Evolutionary conservation across 2,113 vertebrate genomes (phyloP).

Genomic region (Nothobranchius kuhntae): DNA sequence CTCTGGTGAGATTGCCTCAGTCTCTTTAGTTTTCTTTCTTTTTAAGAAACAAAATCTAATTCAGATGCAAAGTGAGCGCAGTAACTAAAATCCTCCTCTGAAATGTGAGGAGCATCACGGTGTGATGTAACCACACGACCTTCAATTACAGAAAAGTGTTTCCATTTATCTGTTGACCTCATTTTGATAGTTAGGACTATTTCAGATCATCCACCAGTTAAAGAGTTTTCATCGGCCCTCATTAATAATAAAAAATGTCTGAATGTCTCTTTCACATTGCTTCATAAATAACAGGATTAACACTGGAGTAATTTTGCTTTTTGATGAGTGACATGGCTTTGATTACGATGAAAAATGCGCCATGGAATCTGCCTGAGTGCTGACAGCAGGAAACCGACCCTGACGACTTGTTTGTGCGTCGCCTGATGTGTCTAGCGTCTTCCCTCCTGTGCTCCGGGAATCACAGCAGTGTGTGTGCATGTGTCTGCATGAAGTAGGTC

Average conservation of each 20-base stretch:
- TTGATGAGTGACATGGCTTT: slow-evolving; percentile 15
- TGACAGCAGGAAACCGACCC: slow-evolving; percentile 27
- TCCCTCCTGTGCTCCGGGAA: slow-evolving; percentile 45
- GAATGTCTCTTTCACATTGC: slow-evolving; percentile 31
- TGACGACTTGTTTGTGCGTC: slow-evolving; percentile 51
- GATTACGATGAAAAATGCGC: slow-evolving; percentile 46
- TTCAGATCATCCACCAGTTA: slow-evolving; percentile 16
- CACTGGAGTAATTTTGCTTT: not conserved
- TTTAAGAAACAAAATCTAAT: slow-evolving; percentile 7
- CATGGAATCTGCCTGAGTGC: slow-evolving; percentile 10
- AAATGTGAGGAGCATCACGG: not conserved
- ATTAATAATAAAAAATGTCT: slow-evolving; percentile 37
- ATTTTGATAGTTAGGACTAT: slow-evolving; percentile 17
- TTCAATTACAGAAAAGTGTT: not conserved
- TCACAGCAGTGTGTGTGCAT: slow-evolving; percentile 22
- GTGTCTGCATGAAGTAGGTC: slow-evolving; percentile 56
- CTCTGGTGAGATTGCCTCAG: not conserved
- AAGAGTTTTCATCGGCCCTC: slow-evolving; percentile 40
- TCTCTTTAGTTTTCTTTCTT: not conserved
- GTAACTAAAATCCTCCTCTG: not conserved
- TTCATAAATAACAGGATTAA: slow-evolving; percentile 41
- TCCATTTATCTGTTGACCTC: slow-evolving; percentile 11
- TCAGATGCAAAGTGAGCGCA: slow-evolving; percentile 5
- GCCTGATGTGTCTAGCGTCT: slow-evolving; percentile 43
- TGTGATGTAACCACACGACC: slow-evolving; percentile 13